Evolutionary conservation across 2,113 vertebrate genomes (phyloP).

Genomic region (Syngnathus scovelli): DNA sequence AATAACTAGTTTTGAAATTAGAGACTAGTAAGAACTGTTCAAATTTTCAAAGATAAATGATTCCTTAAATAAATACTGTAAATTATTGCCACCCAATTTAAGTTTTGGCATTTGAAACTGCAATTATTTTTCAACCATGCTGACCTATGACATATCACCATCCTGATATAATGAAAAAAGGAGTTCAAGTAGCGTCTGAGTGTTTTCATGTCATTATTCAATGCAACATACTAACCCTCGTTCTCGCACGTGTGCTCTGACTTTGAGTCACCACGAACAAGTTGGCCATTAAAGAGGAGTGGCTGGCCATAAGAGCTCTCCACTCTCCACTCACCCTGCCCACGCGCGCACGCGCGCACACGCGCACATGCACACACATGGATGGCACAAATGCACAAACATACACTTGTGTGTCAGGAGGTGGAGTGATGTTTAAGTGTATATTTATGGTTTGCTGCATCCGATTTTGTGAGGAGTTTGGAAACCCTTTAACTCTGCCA

Average conservation of each 20-base stretch:
- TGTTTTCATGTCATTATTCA: conserved; percentile 40
- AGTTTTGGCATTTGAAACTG: neutral
- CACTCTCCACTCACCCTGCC: conserved; percentile 41
- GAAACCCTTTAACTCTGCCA: neutral
- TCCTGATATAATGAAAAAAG: conserved; percentile 24
- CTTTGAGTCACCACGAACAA: conserved; percentile 20
- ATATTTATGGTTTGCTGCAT: conserved; percentile 43
- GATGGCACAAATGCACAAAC: too few relatives aligned
- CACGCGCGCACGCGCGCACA: conserved; percentile 25
- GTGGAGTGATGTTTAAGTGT: conserved; percentile 39
- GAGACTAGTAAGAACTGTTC: too few relatives aligned
- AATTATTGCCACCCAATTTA: neutral
- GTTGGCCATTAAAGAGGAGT: conserved; percentile 54
- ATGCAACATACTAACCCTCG: conserved; percentile 10
- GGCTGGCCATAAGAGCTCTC: conserved; percentile 43
- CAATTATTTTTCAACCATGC: neutral
- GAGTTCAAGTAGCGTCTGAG: conserved; percentile 37
- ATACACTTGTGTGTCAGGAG: conserved; percentile 14
- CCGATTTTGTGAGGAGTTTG: conserved; percentile 16
- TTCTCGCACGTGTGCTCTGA: conserved; percentile 13
- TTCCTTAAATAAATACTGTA: neutral
- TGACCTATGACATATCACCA: conserved; percentile 16
- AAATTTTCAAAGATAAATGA: too few relatives aligned
- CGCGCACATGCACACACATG: conserved; percentile 22
- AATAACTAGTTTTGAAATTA: too few relatives aligned